A percentile compares a stretch with the other conserved stretches of the same genome.
Evolutionary conservation across 2,797 vertebrate species (phyloP).

Genomic region (Galaxias olidus): DNA sequence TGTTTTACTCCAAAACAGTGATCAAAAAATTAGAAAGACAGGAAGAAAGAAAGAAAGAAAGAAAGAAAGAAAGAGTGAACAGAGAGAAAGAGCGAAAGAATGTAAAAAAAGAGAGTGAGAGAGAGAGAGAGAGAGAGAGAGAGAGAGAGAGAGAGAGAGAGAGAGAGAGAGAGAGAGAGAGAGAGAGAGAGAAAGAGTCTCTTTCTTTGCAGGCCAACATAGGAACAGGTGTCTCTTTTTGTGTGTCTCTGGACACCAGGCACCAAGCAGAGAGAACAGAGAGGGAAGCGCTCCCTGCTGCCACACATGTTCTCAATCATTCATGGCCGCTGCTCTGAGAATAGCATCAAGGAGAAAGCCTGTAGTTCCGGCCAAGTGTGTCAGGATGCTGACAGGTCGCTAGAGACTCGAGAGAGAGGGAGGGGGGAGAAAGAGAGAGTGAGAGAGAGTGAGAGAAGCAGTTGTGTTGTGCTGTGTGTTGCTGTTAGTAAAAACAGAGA

Average conservation of each 20-base stretch:
- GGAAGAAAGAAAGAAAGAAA: too few species aligned
- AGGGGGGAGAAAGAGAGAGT: too few species aligned
- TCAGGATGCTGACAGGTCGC: slow-evolving; percentile 6
- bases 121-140: too few species aligned
- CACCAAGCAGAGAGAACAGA: too few species aligned
- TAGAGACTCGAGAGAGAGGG: slow-evolving; percentile 21
- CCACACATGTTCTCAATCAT: slow-evolving; percentile 59
- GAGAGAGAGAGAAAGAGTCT: not conserved
- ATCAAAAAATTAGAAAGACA: too few species aligned
- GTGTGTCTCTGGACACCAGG: not conserved
- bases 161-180: not conserved
- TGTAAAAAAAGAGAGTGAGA: too few species aligned
- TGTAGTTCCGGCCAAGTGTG: slow-evolving; percentile 28
- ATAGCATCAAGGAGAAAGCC: slow-evolving; percentile 9
- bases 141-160: not conserved
- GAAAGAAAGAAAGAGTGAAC: too few species aligned
- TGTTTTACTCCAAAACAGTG: too few species aligned
- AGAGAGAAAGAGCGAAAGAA: too few species aligned
- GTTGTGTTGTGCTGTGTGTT: slow-evolving; percentile 47
- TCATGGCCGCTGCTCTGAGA: slow-evolving; percentile 40
- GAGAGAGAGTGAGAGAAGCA: slow-evolving; percentile 29
- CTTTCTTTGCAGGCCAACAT: slow-evolving; percentile 13
- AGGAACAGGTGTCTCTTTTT: slow-evolving; percentile 54
- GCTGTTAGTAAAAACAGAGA: too few species aligned
- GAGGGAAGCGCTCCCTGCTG: not conserved